A percentile compares a stretch with the other conserved stretches of the same genome.
Conservation (phyloP, 2,888 invertebrate species). For the Cotesia congregata region DNA sequence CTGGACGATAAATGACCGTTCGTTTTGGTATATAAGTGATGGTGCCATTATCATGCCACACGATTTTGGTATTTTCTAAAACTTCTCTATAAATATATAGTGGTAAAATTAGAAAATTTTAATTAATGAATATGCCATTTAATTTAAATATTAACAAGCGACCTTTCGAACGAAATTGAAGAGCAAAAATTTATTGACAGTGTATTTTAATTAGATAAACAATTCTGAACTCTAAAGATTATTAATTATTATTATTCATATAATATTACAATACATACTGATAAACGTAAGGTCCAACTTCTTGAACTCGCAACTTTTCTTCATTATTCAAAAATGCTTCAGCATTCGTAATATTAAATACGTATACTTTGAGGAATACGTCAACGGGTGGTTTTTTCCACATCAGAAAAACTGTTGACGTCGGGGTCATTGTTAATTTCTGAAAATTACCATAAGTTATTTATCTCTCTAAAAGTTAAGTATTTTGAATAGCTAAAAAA, state of each 20-base stretch:
- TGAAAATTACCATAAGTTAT: slow-evolving; percentile 59
- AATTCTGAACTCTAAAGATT: not conserved
- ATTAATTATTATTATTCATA: not conserved
- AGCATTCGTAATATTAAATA: slow-evolving; percentile 87
- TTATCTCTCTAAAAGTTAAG: not conserved
- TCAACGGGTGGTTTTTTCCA: slow-evolving; percentile 79
- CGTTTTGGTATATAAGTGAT: slow-evolving; percentile 77
- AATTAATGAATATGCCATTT: too few species aligned
- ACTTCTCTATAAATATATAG: slow-evolving; percentile 73
- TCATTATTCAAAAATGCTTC: slow-evolving; percentile 79
- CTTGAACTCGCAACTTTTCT: slow-evolving; percentile 77
- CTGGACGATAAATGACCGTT: slow-evolving; percentile 74
- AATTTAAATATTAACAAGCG: too few species aligned
- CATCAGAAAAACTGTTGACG: slow-evolving; percentile 75
- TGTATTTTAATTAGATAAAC: too few species aligned
- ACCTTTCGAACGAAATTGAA: too few species aligned
- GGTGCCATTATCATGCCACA: slow-evolving; percentile 77
- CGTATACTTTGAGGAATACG: slow-evolving; percentile 77
- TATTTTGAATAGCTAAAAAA: slow-evolving; percentile 13
- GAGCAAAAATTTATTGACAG: too few species aligned
- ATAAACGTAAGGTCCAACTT: slow-evolving; percentile 88
- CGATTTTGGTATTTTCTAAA: slow-evolving; percentile 78
- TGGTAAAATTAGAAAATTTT: slow-evolving; percentile 2
- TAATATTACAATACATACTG: slow-evolving; percentile 74
- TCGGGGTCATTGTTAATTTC: slow-evolving; percentile 73